Evolutionary conservation across 2,888 invertebrate species (phyloP).

Genomic region (Erebia ligea): DNA sequence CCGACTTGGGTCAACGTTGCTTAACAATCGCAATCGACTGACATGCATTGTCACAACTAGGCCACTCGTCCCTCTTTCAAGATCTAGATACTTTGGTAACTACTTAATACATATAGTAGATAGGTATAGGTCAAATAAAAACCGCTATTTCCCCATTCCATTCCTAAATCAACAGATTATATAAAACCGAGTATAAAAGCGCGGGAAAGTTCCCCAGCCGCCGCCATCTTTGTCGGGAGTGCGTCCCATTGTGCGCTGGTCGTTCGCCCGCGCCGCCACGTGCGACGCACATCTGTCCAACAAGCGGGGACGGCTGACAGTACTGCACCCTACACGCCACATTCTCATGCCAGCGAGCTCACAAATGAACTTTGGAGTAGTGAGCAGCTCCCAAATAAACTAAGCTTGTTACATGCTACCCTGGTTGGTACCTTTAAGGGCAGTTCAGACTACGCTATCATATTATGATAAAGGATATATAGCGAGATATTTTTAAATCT

Average conservation of each 20-base stretch:
- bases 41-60: too few relatives aligned
- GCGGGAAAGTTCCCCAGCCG: constrained; percentile 71
- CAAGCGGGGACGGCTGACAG: constrained; percentile 47
- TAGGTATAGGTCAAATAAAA: not conserved
- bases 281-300: constrained; percentile 51
- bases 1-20: too few relatives aligned
- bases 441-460: too few relatives aligned
- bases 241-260: constrained; percentile 73
- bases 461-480: too few relatives aligned
- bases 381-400: constrained; percentile 33
- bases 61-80: too few relatives aligned
- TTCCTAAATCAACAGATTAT: constrained; percentile 24
- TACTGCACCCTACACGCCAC: constrained; percentile 43
- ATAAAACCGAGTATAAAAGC: constrained; percentile 54
- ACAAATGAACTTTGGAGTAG: constrained; percentile 26
- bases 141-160: not conserved
- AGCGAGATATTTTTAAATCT: too few relatives aligned
- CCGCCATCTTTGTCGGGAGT: constrained; percentile 68
- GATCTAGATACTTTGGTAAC: too few relatives aligned
- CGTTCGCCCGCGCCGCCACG: constrained; percentile 50
- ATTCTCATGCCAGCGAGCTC: constrained; percentile 44
- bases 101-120: too few relatives aligned
- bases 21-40: too few relatives aligned
- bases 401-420: not conserved
- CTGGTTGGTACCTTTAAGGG: constrained; percentile 4